phyloP scores from a whole-genome alignment of 2,797 vertebrate genomes.

The Vipera latastei region DNA sequence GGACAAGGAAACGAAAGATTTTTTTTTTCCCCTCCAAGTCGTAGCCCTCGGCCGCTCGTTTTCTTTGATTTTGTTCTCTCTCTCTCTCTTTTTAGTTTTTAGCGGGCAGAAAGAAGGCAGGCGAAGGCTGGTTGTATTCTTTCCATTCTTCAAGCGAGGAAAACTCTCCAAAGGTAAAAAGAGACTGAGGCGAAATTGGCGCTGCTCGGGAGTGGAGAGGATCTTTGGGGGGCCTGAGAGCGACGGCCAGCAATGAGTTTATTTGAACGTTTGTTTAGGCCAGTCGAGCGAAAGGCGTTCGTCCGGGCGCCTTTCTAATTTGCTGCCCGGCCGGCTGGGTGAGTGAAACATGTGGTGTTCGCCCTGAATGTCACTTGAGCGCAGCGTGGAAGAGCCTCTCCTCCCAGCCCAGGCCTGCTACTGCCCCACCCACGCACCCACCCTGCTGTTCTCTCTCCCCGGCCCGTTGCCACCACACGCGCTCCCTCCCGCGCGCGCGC shows the following conservation, averaged over 20 bases:
- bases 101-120: neutral
- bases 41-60: neutral
- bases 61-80: neutral
- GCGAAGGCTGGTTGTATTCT: neutral
- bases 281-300: neutral
- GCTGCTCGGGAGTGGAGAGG: neutral
- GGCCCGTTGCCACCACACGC: neutral
- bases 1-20: neutral
- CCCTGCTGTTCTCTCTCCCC: neutral
- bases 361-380: conserved; percentile 45
- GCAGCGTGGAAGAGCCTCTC: conserved; percentile 25
- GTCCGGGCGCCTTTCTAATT: conserved; percentile 13
- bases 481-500: conserved; percentile 7
- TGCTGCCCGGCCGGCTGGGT: neutral
- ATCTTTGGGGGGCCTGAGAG: neutral
- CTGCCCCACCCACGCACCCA: neutral
- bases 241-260: neutral
- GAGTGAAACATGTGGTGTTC: conserved; percentile 4
- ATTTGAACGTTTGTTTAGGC: neutral
- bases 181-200: neutral
- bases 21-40: neutral
- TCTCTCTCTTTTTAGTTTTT: neutral
- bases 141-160: conserved; percentile 1
- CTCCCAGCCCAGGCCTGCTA: neutral
- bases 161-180: neutral